Conservation (phyloP, 1,140 invertebrate species). For the Halesus radiatus region DNA sequence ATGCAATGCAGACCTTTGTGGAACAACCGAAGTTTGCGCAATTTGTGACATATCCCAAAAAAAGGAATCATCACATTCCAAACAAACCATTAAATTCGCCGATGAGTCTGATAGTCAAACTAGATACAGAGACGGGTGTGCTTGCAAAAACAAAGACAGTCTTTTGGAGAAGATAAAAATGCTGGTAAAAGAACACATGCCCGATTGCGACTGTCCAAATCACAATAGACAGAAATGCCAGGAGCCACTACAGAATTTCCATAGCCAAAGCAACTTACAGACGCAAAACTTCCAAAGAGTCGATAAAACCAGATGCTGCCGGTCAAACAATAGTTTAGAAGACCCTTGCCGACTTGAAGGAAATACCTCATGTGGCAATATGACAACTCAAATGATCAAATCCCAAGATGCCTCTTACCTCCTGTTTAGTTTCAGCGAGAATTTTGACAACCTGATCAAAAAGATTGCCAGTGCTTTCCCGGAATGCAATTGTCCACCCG, state of each 20-base stretch:
- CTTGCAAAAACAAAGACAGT: slow-evolving; percentile 12
- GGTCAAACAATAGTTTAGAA: slow-evolving; percentile 16
- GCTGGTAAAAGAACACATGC: slow-evolving; percentile 3
- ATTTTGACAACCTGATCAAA: slow-evolving; percentile 12
- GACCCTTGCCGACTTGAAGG: slow-evolving; percentile 8
- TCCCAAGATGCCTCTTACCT: neutral
- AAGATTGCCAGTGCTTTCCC: slow-evolving; percentile 8
- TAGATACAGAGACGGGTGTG: neutral
- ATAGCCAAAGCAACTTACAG: slow-evolving; percentile 26
- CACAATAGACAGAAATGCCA: neutral
- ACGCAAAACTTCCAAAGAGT: neutral
- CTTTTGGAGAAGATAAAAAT: slow-evolving; percentile 16
- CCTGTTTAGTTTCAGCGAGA: neutral
- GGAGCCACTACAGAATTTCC: slow-evolving; percentile 11
- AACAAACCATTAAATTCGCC: neutral
- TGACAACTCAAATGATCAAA: neutral
- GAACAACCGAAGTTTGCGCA: neutral
- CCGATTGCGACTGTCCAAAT: slow-evolving; percentile 5
- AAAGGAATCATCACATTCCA: neutral
- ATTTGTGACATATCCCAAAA: neutral
- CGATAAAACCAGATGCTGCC: neutral
- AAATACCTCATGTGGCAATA: neutral
- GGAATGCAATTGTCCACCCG: neutral
- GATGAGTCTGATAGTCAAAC: neutral
- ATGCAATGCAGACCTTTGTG: slow-evolving; percentile 1